Conservation (phyloP, 2,797 vertebrate species). For the Rhinophrynus dorsalis region DNA sequence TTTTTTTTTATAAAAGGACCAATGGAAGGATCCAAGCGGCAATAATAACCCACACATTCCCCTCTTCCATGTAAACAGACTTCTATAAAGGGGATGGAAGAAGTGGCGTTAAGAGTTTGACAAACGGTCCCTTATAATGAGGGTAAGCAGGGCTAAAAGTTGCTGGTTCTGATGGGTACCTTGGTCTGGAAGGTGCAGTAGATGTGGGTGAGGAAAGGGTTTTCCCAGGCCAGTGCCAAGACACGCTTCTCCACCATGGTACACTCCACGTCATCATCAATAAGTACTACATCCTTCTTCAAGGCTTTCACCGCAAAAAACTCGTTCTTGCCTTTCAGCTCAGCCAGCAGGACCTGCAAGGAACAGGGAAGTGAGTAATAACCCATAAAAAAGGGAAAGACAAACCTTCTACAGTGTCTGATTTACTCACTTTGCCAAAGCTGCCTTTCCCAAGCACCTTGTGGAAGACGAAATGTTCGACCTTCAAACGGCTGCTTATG, state of each 20-base stretch:
- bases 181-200: conserved; percentile 93
- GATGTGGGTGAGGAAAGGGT: conserved; percentile 94
- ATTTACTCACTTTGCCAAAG: conserved; percentile 87
- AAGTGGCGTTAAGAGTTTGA: too few species aligned
- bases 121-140: too few species aligned
- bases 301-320: conserved; percentile 92
- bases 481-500: conserved; percentile 68
- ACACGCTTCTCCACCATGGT: conserved; percentile 98
- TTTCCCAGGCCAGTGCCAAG: conserved; percentile 89
- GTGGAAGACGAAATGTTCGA: conserved; percentile 83
- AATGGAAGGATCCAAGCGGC: too few species aligned
- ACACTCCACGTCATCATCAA: conserved; percentile 95
- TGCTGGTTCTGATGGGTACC: conserved; percentile 61
- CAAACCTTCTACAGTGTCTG: fast-evolving
- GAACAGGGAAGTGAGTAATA: neutral
- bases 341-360: conserved; percentile 86
- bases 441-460: conserved; percentile 98
- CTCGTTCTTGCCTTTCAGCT: conserved; percentile 84
- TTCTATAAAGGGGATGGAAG: too few species aligned
- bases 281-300: conserved; percentile 96
- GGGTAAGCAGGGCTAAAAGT: too few species aligned
- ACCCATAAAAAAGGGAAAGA: neutral
- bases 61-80: too few species aligned
- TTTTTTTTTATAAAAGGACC: too few species aligned
- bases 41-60: too few species aligned